Conservation (phyloP, 2,888 invertebrate genomes). For the Limnephilus marmoratus region DNA sequence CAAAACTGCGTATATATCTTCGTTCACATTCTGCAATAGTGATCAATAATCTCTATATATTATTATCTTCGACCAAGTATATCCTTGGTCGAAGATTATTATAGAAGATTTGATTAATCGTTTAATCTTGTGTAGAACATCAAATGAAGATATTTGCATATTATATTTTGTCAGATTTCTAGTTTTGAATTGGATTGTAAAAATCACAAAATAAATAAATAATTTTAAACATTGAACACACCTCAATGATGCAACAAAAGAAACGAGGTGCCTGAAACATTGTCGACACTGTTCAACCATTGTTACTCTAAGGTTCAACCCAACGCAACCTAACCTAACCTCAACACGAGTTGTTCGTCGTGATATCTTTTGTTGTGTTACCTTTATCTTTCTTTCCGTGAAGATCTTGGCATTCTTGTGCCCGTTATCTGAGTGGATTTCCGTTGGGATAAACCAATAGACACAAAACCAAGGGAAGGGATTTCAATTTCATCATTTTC, state of each 20-base stretch:
- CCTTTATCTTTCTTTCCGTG: slow-evolving; percentile 16
- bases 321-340: slow-evolving; percentile 30
- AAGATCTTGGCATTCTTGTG: slow-evolving; percentile 14
- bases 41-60: no score
- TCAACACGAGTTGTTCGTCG: not conserved
- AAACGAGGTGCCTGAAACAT: slow-evolving; percentile 22
- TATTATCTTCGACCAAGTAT: no score
- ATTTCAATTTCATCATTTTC: slow-evolving; percentile 7
- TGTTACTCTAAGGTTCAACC: not conserved
- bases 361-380: slow-evolving; percentile 34
- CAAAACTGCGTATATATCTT: no score
- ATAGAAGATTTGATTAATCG: not conserved
- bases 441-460: not conserved
- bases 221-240: not conserved
- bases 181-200: not conserved
- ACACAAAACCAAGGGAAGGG: not conserved
- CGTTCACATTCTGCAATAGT: no score
- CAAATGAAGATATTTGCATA: not conserved
- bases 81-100: no score
- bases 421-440: slow-evolving; percentile 34
- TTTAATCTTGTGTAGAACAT: not conserved
- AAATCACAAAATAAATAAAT: not conserved
- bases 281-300: slow-evolving; percentile 15
- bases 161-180: not conserved
- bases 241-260: slow-evolving; percentile 5